A percentile compares a stretch with the other conserved stretches of the same genome.
Evolutionary conservation across 2,888 invertebrate genomes (phyloP).

Genomic region (Spisula solida): DNA sequence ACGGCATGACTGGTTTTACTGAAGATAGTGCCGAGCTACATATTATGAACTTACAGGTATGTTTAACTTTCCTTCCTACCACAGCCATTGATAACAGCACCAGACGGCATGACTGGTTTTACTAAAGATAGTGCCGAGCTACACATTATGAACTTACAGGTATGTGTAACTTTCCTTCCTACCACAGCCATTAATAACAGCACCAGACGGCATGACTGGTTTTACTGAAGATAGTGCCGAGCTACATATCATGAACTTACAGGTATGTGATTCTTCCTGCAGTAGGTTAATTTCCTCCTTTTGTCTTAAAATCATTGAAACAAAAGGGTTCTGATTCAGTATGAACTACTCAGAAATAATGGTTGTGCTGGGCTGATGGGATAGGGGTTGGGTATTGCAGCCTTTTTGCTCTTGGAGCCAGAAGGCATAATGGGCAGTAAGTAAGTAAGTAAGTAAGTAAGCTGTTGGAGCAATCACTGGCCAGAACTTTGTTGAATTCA

Average conservation of each 20-base stretch:
- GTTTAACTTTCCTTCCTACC: constrained; percentile 74
- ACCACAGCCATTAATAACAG: constrained; percentile 77
- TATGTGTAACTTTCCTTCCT: constrained; percentile 63
- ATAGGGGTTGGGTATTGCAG: too few species aligned
- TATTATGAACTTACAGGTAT: constrained; percentile 83
- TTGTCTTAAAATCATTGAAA: too few species aligned
- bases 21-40: constrained; percentile 81
- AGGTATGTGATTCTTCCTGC: neutral
- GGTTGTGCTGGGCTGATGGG: too few species aligned
- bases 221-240: constrained; percentile 79
- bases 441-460: too few species aligned
- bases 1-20: constrained; percentile 48
- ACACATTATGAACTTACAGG: constrained; percentile 83
- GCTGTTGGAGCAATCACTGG: too few species aligned
- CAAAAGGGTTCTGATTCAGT: too few species aligned
- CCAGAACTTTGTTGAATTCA: too few species aligned
- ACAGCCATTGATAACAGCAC: constrained; percentile 76
- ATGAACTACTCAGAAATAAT: too few species aligned
- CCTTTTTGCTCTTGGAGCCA: too few species aligned
- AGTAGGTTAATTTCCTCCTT: too few species aligned
- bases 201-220: constrained; percentile 58
- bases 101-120: constrained; percentile 54
- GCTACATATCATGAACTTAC: constrained; percentile 81
- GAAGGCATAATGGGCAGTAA: too few species aligned
- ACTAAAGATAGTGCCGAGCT: constrained; percentile 81